phyloP scores from a whole-genome alignment of 2,888 invertebrate genomes.

The Diploptera punctata region DNA sequence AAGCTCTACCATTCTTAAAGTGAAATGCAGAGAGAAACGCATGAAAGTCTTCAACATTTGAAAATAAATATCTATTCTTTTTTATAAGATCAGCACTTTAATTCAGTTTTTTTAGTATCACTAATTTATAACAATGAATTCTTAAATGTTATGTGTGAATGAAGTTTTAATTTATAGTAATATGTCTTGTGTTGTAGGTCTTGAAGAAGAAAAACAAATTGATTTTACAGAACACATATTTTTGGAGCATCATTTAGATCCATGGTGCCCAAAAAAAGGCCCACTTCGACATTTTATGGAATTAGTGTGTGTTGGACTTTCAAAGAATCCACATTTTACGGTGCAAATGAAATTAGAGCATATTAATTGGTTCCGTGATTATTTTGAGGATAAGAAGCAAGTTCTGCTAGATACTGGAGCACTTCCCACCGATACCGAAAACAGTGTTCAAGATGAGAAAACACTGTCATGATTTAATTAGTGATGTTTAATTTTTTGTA shows the following conservation, averaged over 20 bases:
- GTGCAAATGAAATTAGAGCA: constrained; percentile 88
- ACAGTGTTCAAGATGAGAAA: too few species aligned
- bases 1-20: too few species aligned
- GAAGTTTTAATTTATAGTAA: not conserved
- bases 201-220: constrained; percentile 69
- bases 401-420: constrained; percentile 71
- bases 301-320: constrained; percentile 89
- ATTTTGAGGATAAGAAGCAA: constrained; percentile 82
- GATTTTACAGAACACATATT: constrained; percentile 94
- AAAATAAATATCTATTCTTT: too few species aligned
- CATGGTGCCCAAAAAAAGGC: constrained; percentile 89
- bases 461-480: too few species aligned
- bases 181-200: constrained; percentile 55
- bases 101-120: too few species aligned
- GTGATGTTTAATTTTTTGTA: too few species aligned
- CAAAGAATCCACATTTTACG: constrained; percentile 92
- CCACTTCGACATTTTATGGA: constrained; percentile 98
- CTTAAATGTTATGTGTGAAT: too few species aligned
- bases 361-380: constrained; percentile 90
- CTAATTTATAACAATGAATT: too few species aligned
- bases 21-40: too few species aligned
- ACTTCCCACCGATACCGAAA: constrained; percentile 48
- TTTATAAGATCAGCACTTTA: too few species aligned
- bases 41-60: too few species aligned
- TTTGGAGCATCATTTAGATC: constrained; percentile 82